Conservation (phyloP, 1,140 invertebrate genomes). For the Zaprionus vittiger region DNA sequence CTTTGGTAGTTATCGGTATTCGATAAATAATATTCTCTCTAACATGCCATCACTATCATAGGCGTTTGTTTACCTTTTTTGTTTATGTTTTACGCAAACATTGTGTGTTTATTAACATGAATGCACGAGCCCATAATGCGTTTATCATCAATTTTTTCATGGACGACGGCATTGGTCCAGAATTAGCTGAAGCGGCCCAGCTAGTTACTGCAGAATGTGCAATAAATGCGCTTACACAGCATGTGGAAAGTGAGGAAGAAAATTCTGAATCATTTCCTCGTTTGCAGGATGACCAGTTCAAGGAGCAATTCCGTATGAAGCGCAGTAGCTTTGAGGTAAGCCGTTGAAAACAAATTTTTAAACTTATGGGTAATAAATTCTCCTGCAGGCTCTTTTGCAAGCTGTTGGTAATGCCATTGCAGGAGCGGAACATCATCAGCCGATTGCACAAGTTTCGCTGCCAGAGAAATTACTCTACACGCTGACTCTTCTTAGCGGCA, state of each 20-base stretch:
- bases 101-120: conserved; percentile 19
- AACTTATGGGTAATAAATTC: background rate
- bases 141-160: conserved; percentile 48
- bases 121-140: conserved; percentile 35
- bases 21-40: background rate
- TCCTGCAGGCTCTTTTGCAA: conserved; percentile 24
- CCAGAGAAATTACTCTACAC: conserved; percentile 47
- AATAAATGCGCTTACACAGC: background rate
- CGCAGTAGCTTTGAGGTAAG: conserved; percentile 41
- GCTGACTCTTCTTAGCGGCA: conserved; percentile 39
- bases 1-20: background rate
- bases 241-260: background rate
- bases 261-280: background rate
- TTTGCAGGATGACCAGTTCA: conserved; percentile 44
- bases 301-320: conserved; percentile 45
- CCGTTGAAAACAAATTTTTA: background rate
- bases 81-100: conserved; percentile 7
- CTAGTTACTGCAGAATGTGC: conserved; percentile 14
- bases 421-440: conserved; percentile 26
- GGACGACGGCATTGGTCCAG: conserved; percentile 31
- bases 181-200: conserved; percentile 35
- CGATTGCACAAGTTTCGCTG: conserved; percentile 31
- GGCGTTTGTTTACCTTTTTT: conserved; percentile 7
- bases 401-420: conserved; percentile 27
- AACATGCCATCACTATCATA: background rate